Evolutionary conservation across 2,113 vertebrate species (phyloP), one percentile per base, ranked within the genome.

Genomic region (Pterophyllum scalare): DNA sequence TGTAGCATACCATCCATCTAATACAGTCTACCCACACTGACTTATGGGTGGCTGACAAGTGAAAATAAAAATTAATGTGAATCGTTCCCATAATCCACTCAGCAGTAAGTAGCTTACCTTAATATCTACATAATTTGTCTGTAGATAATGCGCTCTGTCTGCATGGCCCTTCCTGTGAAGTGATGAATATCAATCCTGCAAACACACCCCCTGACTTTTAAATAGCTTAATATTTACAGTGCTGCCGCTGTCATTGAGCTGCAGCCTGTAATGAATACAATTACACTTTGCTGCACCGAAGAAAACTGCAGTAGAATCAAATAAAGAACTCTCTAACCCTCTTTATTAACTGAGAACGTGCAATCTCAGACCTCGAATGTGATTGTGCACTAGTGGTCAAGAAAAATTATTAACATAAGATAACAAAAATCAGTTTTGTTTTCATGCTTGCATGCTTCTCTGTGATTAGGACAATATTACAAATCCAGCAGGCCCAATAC

Each of bases 81-180:
- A 33, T 9, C 12, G 22, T 20, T 59, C 64, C 62, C 9, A 77
- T 76, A 81, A 89, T 89, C 75, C 79, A 74, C 67, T 83, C 75
- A 49, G 75, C 19, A 22, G 28, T 87, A 82, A 87, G 70, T 82
- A 72, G 59, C 57, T 89, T 84, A 75, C 59, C 5, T 59, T 76
- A 67, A 78, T 49, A 86, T 89, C 80, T 62, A 57, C 65, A 80
- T 80, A 75, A 90, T 88, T 85, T 81, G 77, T 83, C 84, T 74
- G 38, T 22, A 22, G 76, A 33, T 58, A 67, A 84, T 85, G 82
- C 60, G 57, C 59, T 28, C 35, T 57, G 59, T 57, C 61, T 79
- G 28, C 57, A 74, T 40, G 24, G 20, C 15, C 33, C 75, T 59
- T 26, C 14, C 31, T 72, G 49, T 38, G 22, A 79, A 81, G 31